Conservation (phyloP, 2,797 vertebrate species). For the Sebastes umbrosus region DNA sequence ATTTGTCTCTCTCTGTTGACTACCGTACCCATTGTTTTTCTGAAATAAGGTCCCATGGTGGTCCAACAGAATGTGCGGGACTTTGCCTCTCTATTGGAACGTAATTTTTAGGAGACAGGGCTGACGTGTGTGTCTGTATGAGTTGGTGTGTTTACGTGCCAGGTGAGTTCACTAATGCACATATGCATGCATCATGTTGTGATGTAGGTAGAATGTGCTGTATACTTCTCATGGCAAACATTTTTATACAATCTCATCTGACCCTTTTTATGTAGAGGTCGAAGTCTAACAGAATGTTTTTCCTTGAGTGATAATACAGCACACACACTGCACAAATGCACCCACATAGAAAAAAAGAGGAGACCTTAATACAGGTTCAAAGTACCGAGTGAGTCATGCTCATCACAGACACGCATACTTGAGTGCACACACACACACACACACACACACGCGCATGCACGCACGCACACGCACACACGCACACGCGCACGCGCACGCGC, state of each 20-base stretch:
- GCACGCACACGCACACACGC: background rate
- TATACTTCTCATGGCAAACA: background rate
- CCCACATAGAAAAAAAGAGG: background rate
- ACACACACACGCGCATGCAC: too few species aligned
- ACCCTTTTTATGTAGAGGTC: background rate
- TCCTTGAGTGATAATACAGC: background rate
- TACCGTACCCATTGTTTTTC: too few species aligned
- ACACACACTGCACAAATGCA: background rate
- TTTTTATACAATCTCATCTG: background rate
- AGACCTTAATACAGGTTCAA: background rate
- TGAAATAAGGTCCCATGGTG: too few species aligned
- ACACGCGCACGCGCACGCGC: background rate
- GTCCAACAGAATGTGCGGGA: too few species aligned
- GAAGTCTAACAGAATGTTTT: background rate
- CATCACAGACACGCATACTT: background rate
- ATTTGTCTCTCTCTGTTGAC: too few species aligned
- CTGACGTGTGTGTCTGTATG: too few species aligned
- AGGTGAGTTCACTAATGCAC: too few species aligned
- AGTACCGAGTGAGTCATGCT: background rate
- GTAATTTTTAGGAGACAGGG: too few species aligned
- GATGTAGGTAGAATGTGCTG: background rate
- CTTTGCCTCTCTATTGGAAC: too few species aligned
- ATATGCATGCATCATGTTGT: background rate
- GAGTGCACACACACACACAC: background rate
- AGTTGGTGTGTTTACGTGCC: too few species aligned